Evolutionary conservation across 2,113 vertebrate species (phyloP), one percentile per base, ranked within the genome.

Genomic region (Stercorarius parasiticus): DNA sequence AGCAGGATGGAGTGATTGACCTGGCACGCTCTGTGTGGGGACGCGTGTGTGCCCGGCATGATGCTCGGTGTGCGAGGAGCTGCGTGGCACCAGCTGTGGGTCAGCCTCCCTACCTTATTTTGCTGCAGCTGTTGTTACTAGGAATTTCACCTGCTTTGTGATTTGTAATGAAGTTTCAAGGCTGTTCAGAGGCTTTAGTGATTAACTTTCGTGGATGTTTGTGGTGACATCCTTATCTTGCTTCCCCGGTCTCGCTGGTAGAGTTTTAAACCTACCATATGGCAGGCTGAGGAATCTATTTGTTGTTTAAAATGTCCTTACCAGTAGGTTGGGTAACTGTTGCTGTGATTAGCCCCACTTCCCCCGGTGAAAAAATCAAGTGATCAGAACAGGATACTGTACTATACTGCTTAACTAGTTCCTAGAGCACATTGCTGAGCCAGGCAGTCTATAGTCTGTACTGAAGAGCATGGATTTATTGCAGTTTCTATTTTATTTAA

Each of bases 71-170:
- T 30, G 50, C 34, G 2, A 43, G 81, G 43, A 34, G 62, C 1
- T 53, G 5, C 66, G 42, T 2, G 2, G 21, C 21, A 65, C 64
- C 81, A 20, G 67, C 83, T 65, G 62, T 4, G 43, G 3, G 9
- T 0, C 6, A 5, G 20, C 5, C 32, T 3, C 61, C 30, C 17
- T 10, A 21, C 4, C 0, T 2, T 21, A 1, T 4, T 47, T 43
- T 13, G 49, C 47, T 76, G 32, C 3, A 21, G 30, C 86, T 67
- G 16, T 73, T 52, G 55, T 30, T 27, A 38, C 18, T 34, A 7
- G 34, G 61, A 64, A 2, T 38, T 88, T 77, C 61, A 67, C 15
- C 11, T 88, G 66, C 53, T 71, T 49, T 58, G 6, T 32, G 3
- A 32, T 38, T 42, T 56, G 30, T 52, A 40, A 30, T 61, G 34